Percentiles rank a stretch among this genome's conserved stretches.
Evolutionary conservation across 1,140 invertebrate species (phyloP).

Genomic region (Vanessa tameamea): DNA sequence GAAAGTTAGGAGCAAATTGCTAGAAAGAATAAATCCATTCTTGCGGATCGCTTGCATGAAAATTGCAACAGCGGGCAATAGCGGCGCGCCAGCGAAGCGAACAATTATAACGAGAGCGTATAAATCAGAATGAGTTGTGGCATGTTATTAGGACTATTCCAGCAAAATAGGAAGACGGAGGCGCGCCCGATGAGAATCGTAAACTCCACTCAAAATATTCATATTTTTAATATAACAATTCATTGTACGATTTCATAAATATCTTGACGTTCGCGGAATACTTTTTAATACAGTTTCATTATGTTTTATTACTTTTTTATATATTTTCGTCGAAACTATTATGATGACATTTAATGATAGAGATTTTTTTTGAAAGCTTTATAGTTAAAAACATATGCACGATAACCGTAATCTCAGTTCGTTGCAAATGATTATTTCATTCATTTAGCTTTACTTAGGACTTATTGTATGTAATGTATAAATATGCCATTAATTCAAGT

Average conservation of each 20-base stretch:
- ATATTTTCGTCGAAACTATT: constrained; percentile 23
- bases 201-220: constrained; percentile 43
- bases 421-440: too few relatives aligned
- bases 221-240: constrained; percentile 34
- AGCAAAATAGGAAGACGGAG: constrained; percentile 65
- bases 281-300: constrained; percentile 35
- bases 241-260: constrained; percentile 25
- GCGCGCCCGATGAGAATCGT: constrained; percentile 57
- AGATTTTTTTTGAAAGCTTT: background rate
- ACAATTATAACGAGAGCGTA: constrained; percentile 77
- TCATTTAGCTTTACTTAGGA: too few relatives aligned
- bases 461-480: too few relatives aligned
- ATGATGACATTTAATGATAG: constrained; percentile 16
- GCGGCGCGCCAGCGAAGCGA: constrained; percentile 67
- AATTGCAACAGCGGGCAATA: constrained; percentile 72
- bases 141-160: constrained; percentile 75
- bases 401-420: too few relatives aligned
- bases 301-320: constrained; percentile 25
- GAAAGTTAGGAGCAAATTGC: constrained; percentile 66
- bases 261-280: constrained; percentile 23
- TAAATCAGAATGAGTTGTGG: constrained; percentile 79
- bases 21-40: constrained; percentile 76
- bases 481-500: too few relatives aligned
- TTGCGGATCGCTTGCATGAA: constrained; percentile 72
- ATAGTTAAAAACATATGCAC: too few relatives aligned